Percentiles rank a stretch among this genome's conserved stretches.
phyloP scores from a whole-genome alignment of 2,113 vertebrate species.

The Menidia beryllina region DNA sequence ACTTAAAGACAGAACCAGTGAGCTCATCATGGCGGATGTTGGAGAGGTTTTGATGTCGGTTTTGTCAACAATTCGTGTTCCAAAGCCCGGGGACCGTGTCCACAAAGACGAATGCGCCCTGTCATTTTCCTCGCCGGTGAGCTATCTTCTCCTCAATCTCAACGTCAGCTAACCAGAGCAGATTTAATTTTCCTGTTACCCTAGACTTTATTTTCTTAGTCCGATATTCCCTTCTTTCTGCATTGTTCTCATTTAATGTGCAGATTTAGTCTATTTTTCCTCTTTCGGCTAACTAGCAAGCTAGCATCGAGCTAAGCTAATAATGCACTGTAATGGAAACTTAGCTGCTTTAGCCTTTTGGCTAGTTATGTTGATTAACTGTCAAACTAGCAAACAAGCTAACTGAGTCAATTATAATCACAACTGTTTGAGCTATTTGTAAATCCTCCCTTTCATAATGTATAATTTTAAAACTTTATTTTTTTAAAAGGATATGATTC shows the following conservation, averaged over 20 bases:
- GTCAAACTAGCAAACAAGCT: conserved; percentile 19
- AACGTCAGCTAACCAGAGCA: not conserved
- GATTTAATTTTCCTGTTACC: not conserved
- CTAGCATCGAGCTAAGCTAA: conserved; percentile 74
- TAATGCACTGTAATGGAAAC: conserved; percentile 47
- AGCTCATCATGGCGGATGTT: conserved; percentile 88
- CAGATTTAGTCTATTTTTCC: conserved; percentile 9
- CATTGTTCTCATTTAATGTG: not conserved
- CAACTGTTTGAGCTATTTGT: not conserved
- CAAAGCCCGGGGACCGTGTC: conserved; percentile 95
- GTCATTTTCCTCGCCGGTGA: conserved; percentile 96
- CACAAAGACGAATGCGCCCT: conserved; percentile 99
- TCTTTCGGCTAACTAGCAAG: conserved; percentile 45
- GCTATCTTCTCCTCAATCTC: conserved; percentile 47
- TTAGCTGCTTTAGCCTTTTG: conserved; percentile 46
- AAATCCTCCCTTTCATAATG: no score
- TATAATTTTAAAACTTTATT: no score
- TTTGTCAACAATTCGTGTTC: conserved; percentile 93
- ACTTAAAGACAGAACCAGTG: conserved; percentile 45
- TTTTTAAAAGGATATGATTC: not conserved
- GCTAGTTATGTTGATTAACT: conserved; percentile 34
- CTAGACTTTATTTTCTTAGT: not conserved
- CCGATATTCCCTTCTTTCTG: not conserved
- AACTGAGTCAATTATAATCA: not conserved
- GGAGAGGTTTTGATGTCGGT: conserved; percentile 94